phyloP scores from a whole-genome alignment of 2,888 invertebrate genomes.

The Pachycephus smyrnensis region DNA sequence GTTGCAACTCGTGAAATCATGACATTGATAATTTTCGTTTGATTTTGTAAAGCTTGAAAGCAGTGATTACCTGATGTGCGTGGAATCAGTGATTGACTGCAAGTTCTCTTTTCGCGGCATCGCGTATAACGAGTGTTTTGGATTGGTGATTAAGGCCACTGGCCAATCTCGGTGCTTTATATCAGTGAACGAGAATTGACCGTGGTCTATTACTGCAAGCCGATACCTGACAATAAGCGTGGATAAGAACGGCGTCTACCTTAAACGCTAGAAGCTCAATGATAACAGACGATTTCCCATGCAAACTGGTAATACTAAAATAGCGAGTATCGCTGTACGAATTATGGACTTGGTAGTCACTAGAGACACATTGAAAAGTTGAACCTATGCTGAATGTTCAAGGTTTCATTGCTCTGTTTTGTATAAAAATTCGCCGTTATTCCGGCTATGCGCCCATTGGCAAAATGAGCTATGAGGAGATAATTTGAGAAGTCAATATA shows the following conservation, averaged over 20 bases:
- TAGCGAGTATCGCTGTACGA: not conserved
- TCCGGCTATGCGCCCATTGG: not conserved
- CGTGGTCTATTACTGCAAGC: slow-evolving; percentile 88
- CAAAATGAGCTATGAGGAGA: not conserved
- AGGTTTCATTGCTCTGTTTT: not conserved
- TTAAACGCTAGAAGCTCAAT: not conserved
- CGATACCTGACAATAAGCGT: slow-evolving; percentile 73
- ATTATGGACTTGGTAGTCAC: not conserved
- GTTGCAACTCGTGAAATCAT: not conserved
- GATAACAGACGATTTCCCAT: not conserved
- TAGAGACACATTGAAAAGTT: not conserved
- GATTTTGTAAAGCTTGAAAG: not conserved
- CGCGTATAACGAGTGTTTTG: slow-evolving; percentile 83
- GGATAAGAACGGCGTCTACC: slow-evolving; percentile 32
- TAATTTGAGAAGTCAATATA: not conserved
- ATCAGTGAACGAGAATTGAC: slow-evolving; percentile 87
- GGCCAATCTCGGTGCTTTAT: slow-evolving; percentile 84
- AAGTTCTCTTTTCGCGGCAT: slow-evolving; percentile 82
- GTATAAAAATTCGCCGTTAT: not conserved
- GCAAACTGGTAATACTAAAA: not conserved
- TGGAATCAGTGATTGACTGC: slow-evolving; percentile 75
- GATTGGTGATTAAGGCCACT: slow-evolving; percentile 86
- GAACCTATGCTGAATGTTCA: not conserved
- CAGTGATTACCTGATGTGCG: slow-evolving; percentile 76
- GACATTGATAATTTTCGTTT: not conserved